Evolutionary conservation across 2,797 vertebrate species (phyloP).

Genomic region (Lepilemur ruficaudatus): DNA sequence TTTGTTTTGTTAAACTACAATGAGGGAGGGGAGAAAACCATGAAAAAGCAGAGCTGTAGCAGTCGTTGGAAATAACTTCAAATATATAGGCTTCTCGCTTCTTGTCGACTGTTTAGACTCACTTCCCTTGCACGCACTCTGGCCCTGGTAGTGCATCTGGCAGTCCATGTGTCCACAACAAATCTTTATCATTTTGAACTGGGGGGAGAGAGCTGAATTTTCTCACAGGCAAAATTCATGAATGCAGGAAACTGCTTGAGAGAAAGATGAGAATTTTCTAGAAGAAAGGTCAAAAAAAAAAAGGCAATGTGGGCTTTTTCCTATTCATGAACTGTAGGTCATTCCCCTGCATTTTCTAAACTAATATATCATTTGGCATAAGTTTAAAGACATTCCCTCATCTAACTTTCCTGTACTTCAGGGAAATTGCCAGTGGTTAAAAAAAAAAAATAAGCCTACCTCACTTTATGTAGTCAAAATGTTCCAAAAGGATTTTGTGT

Average conservation of each 20-base stretch:
- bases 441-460: background rate
- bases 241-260: background rate
- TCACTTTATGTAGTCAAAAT: background rate
- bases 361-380: background rate
- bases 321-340: background rate
- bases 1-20: background rate
- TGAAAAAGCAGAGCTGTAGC: background rate
- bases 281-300: background rate
- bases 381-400: background rate
- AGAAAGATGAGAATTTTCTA: background rate
- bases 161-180: background rate
- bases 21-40: background rate
- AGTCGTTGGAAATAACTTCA: background rate
- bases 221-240: slow-evolving; percentile 26
- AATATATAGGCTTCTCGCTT: background rate
- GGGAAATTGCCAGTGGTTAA: background rate
- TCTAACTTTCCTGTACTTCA: background rate
- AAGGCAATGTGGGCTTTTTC: background rate
- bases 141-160: background rate
- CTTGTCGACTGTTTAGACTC: background rate
- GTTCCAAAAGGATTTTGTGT: background rate
- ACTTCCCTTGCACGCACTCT: background rate
- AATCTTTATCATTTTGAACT: slow-evolving; percentile 5
- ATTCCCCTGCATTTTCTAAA: background rate
- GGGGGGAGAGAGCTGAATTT: background rate